phyloP scores from a whole-genome alignment of 2,797 vertebrate genomes.

The Brachyalestes nurse region DNA sequence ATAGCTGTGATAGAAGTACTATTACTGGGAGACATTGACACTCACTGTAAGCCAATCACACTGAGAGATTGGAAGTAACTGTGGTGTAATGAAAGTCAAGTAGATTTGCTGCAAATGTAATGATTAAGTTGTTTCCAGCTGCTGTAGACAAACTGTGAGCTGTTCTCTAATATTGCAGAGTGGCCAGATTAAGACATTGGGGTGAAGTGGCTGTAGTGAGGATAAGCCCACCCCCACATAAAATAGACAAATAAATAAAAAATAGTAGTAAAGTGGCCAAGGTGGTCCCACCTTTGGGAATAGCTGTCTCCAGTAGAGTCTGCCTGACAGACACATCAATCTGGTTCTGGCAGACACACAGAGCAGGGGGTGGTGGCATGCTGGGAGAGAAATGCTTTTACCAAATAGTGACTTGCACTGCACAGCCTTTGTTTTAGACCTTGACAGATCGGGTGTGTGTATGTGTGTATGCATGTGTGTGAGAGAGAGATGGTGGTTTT shows the following conservation, averaged over 20 bases:
- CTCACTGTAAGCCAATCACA: too few species aligned
- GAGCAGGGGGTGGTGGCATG: slow-evolving; percentile 42
- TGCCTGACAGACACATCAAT: slow-evolving; percentile 74
- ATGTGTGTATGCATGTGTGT: background rate
- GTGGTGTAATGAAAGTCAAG: too few species aligned
- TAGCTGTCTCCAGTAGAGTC: slow-evolving; percentile 64
- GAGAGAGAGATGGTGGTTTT: slow-evolving; percentile 3
- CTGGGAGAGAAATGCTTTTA: slow-evolving; percentile 50
- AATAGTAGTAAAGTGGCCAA: slow-evolving; percentile 5
- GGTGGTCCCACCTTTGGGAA: slow-evolving; percentile 57
- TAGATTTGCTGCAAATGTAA: too few species aligned
- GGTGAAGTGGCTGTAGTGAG: too few species aligned
- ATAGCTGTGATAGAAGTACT: too few species aligned
- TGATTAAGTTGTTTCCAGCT: too few species aligned
- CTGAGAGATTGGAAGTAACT: too few species aligned
- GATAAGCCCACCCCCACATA: background rate
- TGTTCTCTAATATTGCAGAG: too few species aligned
- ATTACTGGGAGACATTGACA: too few species aligned
- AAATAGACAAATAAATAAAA: background rate
- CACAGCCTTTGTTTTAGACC: slow-evolving; percentile 42
- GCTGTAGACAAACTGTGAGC: too few species aligned
- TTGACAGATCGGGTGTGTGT: slow-evolving; percentile 17
- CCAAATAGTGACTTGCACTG: slow-evolving; percentile 49
- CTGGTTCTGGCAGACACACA: slow-evolving; percentile 45
- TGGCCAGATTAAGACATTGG: too few species aligned